phyloP scores from a whole-genome alignment of 2,797 vertebrate genomes.

The Poecilia wingei region DNA sequence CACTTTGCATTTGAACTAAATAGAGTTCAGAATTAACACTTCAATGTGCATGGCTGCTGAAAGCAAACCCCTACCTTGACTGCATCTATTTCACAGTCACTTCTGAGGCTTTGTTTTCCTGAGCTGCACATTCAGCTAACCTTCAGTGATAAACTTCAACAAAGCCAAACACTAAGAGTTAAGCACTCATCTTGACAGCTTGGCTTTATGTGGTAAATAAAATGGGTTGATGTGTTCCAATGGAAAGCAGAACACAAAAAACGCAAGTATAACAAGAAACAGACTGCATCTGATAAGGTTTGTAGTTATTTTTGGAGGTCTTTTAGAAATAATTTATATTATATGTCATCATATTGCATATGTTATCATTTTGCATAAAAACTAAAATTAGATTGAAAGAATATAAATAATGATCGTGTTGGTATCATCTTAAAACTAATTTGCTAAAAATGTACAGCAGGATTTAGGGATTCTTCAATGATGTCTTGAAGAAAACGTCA shows the following conservation, averaged over 20 bases:
- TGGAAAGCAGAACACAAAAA: background rate
- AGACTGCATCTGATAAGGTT: background rate
- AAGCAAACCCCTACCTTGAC: conserved; percentile 16
- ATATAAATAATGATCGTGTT: background rate
- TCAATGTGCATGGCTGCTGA: conserved; percentile 10
- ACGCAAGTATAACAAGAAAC: background rate
- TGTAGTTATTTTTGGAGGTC: background rate
- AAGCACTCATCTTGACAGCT: background rate
- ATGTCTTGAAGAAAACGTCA: background rate
- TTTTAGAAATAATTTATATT: background rate
- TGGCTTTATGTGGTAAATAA: background rate
- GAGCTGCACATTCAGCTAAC: conserved; percentile 6
- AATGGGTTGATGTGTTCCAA: background rate
- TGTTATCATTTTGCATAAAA: background rate
- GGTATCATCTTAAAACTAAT: background rate
- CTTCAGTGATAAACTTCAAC: conserved; percentile 4
- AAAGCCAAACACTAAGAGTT: background rate
- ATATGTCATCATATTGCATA: background rate
- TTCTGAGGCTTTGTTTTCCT: conserved; percentile 4
- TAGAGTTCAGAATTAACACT: conserved; percentile 46
- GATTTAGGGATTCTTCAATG: background rate
- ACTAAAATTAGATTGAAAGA: background rate
- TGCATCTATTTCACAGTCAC: conserved; percentile 8
- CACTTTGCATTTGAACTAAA: conserved; percentile 40
- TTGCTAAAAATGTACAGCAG: background rate